A percentile compares a stretch with the other conserved stretches of the same genome.
phyloP scores from a whole-genome alignment of 2,797 vertebrate genomes.

The Nannoperca obscura region DNA sequence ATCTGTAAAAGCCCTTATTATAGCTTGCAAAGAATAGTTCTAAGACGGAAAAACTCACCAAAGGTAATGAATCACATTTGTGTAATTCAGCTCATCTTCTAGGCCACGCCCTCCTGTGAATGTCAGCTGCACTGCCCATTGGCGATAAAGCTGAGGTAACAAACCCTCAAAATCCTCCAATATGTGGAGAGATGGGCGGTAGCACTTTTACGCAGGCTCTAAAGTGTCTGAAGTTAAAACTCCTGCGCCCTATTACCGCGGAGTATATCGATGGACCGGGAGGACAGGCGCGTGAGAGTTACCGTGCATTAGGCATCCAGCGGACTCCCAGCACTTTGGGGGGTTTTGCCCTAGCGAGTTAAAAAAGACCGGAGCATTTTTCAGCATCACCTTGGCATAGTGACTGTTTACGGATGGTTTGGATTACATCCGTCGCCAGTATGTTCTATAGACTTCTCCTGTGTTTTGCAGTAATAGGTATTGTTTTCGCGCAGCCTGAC shows the following conservation, averaged over 20 bases:
- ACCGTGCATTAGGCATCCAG: conserved; percentile 39
- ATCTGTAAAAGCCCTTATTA: not conserved
- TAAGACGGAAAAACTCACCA: not conserved
- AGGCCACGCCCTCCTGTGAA: conserved; percentile 54
- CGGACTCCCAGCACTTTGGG: conserved; percentile 50
- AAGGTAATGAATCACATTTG: conserved; percentile 7
- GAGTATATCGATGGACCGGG: conserved; percentile 68
- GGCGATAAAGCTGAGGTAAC: conserved; percentile 29
- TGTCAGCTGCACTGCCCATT: conserved; percentile 59
- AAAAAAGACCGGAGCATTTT: not conserved
- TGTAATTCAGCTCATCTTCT: conserved; percentile 15
- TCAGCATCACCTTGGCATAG: not conserved
- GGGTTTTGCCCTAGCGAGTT: conserved; percentile 7
- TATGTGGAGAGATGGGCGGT: conserved; percentile 76
- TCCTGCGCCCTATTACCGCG: conserved; percentile 70
- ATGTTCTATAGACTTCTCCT: conserved; percentile 77
- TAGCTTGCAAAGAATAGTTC: not conserved
- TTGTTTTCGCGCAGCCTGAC: conserved; percentile 68
- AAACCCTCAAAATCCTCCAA: conserved; percentile 69
- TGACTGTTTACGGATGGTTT: conserved; percentile 33
- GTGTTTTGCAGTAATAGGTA: conserved; percentile 67
- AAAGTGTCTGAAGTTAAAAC: conserved; percentile 85
- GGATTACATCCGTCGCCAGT: conserved; percentile 37
- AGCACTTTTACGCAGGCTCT: conserved; percentile 68
- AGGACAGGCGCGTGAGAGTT: conserved; percentile 24